Evolutionary conservation across 2,113 vertebrate species (phyloP).

Genomic region (Mandrillus leucophaeus): DNA sequence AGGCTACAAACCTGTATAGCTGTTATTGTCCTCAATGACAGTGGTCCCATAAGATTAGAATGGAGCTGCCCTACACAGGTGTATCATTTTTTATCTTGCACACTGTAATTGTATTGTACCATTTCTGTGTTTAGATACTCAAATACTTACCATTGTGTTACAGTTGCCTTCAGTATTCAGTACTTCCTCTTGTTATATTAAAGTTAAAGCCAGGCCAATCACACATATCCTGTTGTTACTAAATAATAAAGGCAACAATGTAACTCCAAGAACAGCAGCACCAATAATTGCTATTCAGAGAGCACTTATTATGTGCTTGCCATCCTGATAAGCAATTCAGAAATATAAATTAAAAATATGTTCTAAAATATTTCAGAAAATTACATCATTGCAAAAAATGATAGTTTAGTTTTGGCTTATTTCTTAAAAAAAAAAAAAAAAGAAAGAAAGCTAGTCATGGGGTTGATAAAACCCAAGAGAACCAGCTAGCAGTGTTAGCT

Average conservation of each 20-base stretch:
- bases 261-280: not conserved
- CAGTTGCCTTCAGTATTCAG: too few species aligned
- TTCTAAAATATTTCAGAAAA: conserved; percentile 48
- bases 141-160: too few species aligned
- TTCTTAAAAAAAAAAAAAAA: conserved; percentile 50
- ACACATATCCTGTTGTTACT: not conserved
- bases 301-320: not conserved
- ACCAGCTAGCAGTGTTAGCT: not conserved
- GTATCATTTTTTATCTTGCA: too few species aligned
- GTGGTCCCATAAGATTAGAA: too few species aligned
- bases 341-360: conserved; percentile 22
- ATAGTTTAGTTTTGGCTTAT: conserved; percentile 1
- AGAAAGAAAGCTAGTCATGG: not conserved
- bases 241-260: not conserved
- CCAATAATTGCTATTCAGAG: not conserved
- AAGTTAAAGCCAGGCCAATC: not conserved
- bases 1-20: not conserved
- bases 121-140: too few species aligned
- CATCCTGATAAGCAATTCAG: not conserved
- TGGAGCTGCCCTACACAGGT: too few species aligned
- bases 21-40: not conserved
- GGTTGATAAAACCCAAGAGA: conserved; percentile 32
- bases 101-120: too few species aligned
- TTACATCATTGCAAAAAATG: not conserved
- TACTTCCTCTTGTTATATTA: too few species aligned